Percentiles rank a stretch among this genome's conserved stretches.
phyloP scores from a whole-genome alignment of 2,888 invertebrate species.

The Synanthedon myopaeformis region DNA sequence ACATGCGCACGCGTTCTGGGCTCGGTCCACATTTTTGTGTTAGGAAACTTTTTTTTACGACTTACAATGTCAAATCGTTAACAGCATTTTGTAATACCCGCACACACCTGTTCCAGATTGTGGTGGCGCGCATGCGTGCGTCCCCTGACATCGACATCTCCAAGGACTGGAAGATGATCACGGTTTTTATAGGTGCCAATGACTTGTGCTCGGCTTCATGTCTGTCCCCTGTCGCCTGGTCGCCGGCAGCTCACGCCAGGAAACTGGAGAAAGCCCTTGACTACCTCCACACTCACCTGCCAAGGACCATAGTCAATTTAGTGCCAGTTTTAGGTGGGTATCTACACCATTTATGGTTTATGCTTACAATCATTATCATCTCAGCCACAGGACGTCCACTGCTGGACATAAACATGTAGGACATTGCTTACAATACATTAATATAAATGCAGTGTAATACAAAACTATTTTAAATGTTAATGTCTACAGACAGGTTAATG shows the following conservation, averaged over 20 bases:
- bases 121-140: constrained; percentile 74
- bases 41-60: too few relatives aligned
- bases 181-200: constrained; percentile 81
- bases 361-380: neutral
- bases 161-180: constrained; percentile 81
- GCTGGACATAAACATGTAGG: neutral
- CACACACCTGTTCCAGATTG: constrained; percentile 39
- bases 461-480: too few relatives aligned
- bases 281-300: constrained; percentile 74
- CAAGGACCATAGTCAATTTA: constrained; percentile 78
- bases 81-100: too few relatives aligned
- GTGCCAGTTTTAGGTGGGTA: constrained; percentile 76
- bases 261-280: constrained; percentile 75
- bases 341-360: neutral
- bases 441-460: neutral
- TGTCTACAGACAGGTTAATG: too few relatives aligned
- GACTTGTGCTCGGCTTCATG: constrained; percentile 82
- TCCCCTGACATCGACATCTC: constrained; percentile 71
- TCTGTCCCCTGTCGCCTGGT: constrained; percentile 68
- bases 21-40: too few relatives aligned
- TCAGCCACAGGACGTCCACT: too few relatives aligned
- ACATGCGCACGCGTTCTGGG: too few relatives aligned
- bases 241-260: constrained; percentile 71
- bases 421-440: neutral
- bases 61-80: too few relatives aligned